phyloP scores from a whole-genome alignment of 2,113 vertebrate genomes.

The Erinaceus europaeus region DNA sequence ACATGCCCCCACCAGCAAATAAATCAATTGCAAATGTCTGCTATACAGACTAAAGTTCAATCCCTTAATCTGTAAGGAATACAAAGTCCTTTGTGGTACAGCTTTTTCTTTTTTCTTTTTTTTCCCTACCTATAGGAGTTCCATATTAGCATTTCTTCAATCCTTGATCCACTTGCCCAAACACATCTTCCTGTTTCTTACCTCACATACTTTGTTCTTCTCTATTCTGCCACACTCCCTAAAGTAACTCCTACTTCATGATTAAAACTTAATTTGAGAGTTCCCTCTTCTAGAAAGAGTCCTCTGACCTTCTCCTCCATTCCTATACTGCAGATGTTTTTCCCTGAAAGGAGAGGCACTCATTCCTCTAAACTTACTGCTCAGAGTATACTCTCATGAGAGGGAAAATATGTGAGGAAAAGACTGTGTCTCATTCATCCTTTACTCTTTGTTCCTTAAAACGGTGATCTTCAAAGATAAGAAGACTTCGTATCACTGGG shows the following conservation, averaged over 20 bases:
- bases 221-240: background rate
- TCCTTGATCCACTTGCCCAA: background rate
- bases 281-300: conserved; percentile 6
- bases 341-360: too few relatives aligned
- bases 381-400: background rate
- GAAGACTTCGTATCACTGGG: background rate
- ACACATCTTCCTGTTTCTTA: background rate
- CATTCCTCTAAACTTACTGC: background rate
- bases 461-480: background rate
- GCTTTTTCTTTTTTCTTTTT: too few relatives aligned
- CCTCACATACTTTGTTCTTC: background rate
- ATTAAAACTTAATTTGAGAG: background rate
- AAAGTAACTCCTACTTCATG: background rate
- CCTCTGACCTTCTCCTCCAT: background rate
- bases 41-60: background rate
- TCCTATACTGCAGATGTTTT: background rate
- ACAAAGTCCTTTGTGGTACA: background rate
- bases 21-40: background rate
- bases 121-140: background rate
- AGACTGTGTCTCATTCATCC: background rate
- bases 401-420: background rate
- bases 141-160: background rate
- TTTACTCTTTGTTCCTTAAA: background rate
- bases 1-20: fast-evolving
- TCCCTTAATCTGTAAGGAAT: background rate